Evolutionary conservation across 1,140 invertebrate genomes (phyloP).

Genomic region (Drosophila navojoa): DNA sequence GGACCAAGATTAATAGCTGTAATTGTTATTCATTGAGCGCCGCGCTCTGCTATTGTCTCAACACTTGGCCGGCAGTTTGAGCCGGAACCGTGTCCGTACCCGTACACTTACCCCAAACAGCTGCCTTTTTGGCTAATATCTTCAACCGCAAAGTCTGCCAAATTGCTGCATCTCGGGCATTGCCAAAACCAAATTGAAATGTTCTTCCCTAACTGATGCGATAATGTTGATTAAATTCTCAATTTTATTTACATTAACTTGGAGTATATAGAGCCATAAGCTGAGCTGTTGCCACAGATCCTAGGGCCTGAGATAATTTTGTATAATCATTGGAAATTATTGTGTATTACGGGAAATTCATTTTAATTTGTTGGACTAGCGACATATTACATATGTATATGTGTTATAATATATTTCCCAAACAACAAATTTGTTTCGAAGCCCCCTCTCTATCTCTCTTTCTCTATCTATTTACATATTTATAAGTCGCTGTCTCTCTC

Average conservation of each 20-base stretch:
- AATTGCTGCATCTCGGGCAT: constrained; percentile 38
- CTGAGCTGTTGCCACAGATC: background rate
- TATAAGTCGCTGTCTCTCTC: too few species aligned
- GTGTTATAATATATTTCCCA: too few species aligned
- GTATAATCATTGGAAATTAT: constrained; percentile 10
- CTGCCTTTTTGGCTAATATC: constrained; percentile 58
- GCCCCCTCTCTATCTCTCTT: too few species aligned
- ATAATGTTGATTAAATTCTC: constrained; percentile 53
- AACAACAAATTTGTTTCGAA: too few species aligned
- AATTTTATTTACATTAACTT: constrained; percentile 34
- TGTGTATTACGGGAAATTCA: background rate
- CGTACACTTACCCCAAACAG: constrained; percentile 33
- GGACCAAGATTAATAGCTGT: constrained; percentile 78
- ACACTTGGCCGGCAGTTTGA: constrained; percentile 54
- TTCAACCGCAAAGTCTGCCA: constrained; percentile 63
- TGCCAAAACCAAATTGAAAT: constrained; percentile 54
- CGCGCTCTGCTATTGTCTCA: constrained; percentile 77
- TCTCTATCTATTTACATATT: background rate
- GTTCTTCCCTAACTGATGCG: constrained; percentile 27
- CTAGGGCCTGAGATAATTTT: background rate
- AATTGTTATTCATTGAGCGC: constrained; percentile 81
- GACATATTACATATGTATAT: background rate
- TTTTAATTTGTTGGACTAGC: background rate
- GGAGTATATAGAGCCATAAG: constrained; percentile 34
- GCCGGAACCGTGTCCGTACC: background rate